Evolutionary conservation across 2,113 vertebrate genomes (phyloP), one percentile per base, ranked within the genome.

Genomic region (Speoplatyrhinus poulsoni): DNA sequence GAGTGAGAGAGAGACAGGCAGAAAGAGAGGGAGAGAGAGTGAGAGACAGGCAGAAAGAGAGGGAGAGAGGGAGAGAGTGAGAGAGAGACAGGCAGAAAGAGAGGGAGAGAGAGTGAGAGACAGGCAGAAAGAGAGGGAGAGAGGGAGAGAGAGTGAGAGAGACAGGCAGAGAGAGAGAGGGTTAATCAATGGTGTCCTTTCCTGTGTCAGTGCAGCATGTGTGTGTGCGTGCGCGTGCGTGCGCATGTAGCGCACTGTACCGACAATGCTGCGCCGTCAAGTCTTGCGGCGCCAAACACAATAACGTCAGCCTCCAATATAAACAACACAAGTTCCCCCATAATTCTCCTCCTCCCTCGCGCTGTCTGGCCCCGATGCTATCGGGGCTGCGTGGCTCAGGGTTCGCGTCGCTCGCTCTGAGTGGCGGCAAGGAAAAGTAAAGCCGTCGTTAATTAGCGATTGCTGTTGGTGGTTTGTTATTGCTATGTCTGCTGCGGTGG

Each of bases 401-500:
- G 19, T 76, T 67, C 3, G 0, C 5, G 48, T 33, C 16, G 59
- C 19, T 33, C 16, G 49, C 19, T 47, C 60, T 9, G 11, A 63
- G 17, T 53, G 13, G 46, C 19, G 66, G 65, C 67, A 88, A 89
- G 72, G 61, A 86, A 89, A 90, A 88, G n/a, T 82, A 88, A 88
- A 89, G 83, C 77, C 75, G 76, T 82, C 82, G 82, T 88, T 83
- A 87, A 90, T 83, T 82, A 85, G 63, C 75, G 12, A 55, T 64
- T 52, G 5, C n/a, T 81, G 71, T 16, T 2, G 4, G 60, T 59
- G 55, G 73, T 83, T 90, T 89, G 84, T 91, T 91, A 76, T 89
- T 87, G 82, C 86, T 89, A 60, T 71, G 87, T 90, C 87, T 90
- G 79, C 76, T 73, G 67, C 50, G 33, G 62, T 12, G n/a, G 36